Evolutionary conservation across 2,888 invertebrate species (phyloP), one percentile per base, ranked within the genome.

Genomic region (Tribolium freemani): DNA sequence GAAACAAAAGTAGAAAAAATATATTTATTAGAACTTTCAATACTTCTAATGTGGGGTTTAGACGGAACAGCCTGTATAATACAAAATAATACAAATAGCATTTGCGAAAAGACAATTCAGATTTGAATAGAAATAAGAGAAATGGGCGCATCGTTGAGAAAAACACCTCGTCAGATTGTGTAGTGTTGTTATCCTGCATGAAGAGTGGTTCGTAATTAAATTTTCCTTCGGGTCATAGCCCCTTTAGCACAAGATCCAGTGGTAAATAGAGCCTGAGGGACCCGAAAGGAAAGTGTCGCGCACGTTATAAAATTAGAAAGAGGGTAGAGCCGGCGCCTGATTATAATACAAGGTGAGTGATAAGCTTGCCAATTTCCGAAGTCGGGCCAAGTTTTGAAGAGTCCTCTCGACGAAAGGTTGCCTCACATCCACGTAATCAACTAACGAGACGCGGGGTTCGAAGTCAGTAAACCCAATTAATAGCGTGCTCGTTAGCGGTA

Each of bases 401-500:
- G 71, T 26, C 51, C n/a, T 54, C 70, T 73, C 61, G 58, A 11
- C 67, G 76, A 77, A 75, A 77, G 75, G 72, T 74, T 73, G 68
- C 71, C 69, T 69, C 66, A 60, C 66, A 73, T 71, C 70, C 75
- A 75, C 73, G 74, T 77, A 78, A 78, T 78, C 78, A 79, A 76
- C 78, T 78, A 77, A 79, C 77, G 78, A 81, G 78, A 69, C 30
- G 71, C 71, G 76, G 68, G 71, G 73, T 68, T 71, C 63, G 72
- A 67, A 69, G 71, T 69, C 64, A 71, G 76, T 73, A 77, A 78
- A 77, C 74, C 76, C 76, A 76, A 78, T 79, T 78, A 79, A 79
- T 79, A 76, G 78, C 76, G 71, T 51, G 72, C 79, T 79, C 78
- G 79, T 79, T 79, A 79, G 78, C 74, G 77, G 78, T 73, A 63